Conservation (phyloP, 2,797 vertebrate species). For the Lacerta bilineata region DNA sequence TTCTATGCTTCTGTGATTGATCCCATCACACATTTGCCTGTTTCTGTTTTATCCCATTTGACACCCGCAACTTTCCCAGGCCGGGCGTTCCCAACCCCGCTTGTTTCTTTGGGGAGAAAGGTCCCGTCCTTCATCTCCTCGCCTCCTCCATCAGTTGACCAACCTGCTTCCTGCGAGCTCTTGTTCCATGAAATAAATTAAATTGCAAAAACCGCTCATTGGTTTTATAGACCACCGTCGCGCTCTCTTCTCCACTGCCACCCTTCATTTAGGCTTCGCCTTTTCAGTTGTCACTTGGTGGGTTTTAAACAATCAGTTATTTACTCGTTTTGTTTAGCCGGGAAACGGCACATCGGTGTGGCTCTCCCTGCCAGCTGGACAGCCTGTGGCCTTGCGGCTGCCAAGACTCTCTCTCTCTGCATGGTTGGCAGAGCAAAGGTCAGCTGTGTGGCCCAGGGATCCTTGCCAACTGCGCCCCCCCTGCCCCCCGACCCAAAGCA, state of each 20-base stretch:
- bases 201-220: background rate
- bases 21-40: accelerated
- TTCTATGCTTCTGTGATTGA: too few relatives aligned
- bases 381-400: background rate
- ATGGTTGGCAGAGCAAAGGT: background rate
- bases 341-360: background rate
- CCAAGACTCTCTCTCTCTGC: background rate
- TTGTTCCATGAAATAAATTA: background rate
- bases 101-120: too few relatives aligned
- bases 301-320: conserved; percentile 14
- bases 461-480: too few relatives aligned
- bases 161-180: background rate
- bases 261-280: background rate
- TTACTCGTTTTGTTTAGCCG: background rate
- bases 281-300: conserved; percentile 1
- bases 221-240: background rate
- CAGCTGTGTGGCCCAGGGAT: background rate
- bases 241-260: background rate
- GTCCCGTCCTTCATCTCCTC: too few relatives aligned
- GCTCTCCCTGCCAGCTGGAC: background rate
- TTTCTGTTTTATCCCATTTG: accelerated
- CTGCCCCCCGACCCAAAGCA: too few relatives aligned
- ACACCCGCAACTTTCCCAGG: background rate
- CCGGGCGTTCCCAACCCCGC: background rate
- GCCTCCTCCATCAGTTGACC: background rate